Percentiles rank a stretch among this genome's conserved stretches.
Conservation (phyloP, 2,113 vertebrate genomes). For the Platycercus adscitus region DNA sequence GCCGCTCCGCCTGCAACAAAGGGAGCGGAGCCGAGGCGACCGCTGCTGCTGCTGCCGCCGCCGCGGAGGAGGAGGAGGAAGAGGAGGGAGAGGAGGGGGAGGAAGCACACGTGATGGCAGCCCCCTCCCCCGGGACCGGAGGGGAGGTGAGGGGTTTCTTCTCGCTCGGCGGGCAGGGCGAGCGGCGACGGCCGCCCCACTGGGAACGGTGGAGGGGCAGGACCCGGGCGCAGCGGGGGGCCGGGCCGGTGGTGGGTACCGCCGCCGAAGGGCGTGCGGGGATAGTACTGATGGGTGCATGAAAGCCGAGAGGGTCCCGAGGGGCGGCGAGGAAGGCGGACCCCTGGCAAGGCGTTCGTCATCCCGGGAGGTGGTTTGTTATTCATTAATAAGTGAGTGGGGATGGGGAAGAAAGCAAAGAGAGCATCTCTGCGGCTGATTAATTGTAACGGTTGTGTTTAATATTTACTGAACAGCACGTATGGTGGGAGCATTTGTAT, state of each 20-base stretch:
- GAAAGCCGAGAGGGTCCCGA: background rate
- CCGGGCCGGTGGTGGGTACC: background rate
- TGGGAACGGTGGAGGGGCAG: background rate
- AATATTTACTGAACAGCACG: background rate
- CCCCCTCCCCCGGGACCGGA: constrained; percentile 32
- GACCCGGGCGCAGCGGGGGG: background rate
- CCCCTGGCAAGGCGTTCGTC: background rate
- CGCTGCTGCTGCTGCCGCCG: background rate
- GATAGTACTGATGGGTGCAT: fast-evolving
- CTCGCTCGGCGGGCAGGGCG: background rate
- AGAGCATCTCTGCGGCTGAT: background rate
- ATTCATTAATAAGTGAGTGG: background rate
- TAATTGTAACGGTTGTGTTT: background rate
- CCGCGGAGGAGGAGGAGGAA: background rate
- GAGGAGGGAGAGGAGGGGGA: background rate
- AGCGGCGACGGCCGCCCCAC: background rate
- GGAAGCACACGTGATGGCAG: constrained; percentile 59
- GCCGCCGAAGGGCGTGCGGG: background rate
- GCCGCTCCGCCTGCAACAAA: constrained; percentile 63
- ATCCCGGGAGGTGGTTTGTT: background rate
- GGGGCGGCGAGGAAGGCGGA: background rate
- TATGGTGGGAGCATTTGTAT: background rate
- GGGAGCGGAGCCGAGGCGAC: constrained; percentile 12
- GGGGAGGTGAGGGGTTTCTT: constrained; percentile 11
- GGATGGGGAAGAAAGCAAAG: background rate